Evolutionary conservation across 2,113 vertebrate genomes (phyloP).

Genomic region (Leiothrix lutea): DNA sequence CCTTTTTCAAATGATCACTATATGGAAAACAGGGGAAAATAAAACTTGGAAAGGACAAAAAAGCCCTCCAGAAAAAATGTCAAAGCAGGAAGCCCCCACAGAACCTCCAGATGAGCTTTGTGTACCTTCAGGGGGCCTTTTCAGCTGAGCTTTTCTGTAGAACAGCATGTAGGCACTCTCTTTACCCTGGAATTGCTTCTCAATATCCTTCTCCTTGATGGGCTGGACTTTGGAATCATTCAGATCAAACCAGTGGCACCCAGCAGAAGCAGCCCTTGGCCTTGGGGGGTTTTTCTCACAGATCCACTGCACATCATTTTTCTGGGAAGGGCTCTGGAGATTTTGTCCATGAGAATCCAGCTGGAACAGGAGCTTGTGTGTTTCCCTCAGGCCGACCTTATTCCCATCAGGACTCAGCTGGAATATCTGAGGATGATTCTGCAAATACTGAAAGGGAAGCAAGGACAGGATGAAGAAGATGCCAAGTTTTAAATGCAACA

Average conservation of each 20-base stretch:
- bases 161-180: slow-evolving; percentile 99
- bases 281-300: not conserved
- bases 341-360: slow-evolving; percentile 28
- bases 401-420: slow-evolving; percentile 79
- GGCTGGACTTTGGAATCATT: slow-evolving; percentile 87
- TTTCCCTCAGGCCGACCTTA: slow-evolving; percentile 78
- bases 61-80: not conserved
- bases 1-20: not conserved
- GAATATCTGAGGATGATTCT: slow-evolving; percentile 86
- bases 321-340: slow-evolving; percentile 1
- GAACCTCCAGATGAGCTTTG: not conserved
- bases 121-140: slow-evolving; percentile 86
- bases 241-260: slow-evolving; percentile 91
- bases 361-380: not conserved
- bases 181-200: slow-evolving; percentile 95
- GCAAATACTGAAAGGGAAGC: slow-evolving; percentile 80
- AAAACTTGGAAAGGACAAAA: not conserved
- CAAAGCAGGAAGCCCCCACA: not conserved
- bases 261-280: not conserved
- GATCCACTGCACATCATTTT: not conserved
- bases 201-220: slow-evolving; percentile 86
- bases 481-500: not conserved
- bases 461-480: not conserved
- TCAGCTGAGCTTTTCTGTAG: slow-evolving; percentile 86
- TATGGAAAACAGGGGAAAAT: not conserved